Conservation (phyloP, 2,888 invertebrate genomes). For the Marronus borbonicus region DNA sequence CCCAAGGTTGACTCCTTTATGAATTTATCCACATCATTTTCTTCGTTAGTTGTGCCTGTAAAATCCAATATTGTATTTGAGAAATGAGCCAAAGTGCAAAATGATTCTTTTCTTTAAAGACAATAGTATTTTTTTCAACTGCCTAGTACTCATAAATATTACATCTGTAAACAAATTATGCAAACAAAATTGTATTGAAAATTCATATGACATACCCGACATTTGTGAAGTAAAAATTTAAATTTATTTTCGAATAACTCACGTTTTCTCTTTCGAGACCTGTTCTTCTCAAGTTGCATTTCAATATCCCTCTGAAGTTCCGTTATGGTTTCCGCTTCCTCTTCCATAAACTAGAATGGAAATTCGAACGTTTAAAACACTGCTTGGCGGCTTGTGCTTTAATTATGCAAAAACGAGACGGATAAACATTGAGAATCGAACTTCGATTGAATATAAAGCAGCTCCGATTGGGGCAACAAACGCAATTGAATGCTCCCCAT, state of each 20-base stretch:
- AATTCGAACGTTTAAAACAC: neutral
- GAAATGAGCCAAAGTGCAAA: neutral
- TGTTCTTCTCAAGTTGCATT: slow-evolving; percentile 81
- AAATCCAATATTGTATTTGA: slow-evolving; percentile 1
- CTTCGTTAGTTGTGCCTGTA: slow-evolving; percentile 58
- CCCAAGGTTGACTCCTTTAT: slow-evolving; percentile 70
- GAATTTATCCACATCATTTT: slow-evolving; percentile 68
- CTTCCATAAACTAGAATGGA: slow-evolving; percentile 69
- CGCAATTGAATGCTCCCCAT: too few relatives aligned
- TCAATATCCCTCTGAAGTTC: slow-evolving; percentile 92
- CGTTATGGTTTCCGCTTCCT: slow-evolving; percentile 78
- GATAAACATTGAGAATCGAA: slow-evolving; percentile 4
- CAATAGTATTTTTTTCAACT: too few relatives aligned
- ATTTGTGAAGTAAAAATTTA: too few relatives aligned
- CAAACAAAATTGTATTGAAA: too few relatives aligned
- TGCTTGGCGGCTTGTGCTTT: neutral
- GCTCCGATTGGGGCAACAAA: neutral
- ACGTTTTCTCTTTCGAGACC: slow-evolving; percentile 43
- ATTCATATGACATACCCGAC: too few relatives aligned
- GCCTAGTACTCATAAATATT: too few relatives aligned
- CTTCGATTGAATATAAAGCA: neutral
- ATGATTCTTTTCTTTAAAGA: too few relatives aligned
- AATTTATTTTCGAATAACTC: slow-evolving; percentile 20
- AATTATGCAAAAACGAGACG: neutral
- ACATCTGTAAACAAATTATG: too few relatives aligned